Evolutionary conservation across 1,140 invertebrate genomes (phyloP).

Genomic region (Drosophila leontia): DNA sequence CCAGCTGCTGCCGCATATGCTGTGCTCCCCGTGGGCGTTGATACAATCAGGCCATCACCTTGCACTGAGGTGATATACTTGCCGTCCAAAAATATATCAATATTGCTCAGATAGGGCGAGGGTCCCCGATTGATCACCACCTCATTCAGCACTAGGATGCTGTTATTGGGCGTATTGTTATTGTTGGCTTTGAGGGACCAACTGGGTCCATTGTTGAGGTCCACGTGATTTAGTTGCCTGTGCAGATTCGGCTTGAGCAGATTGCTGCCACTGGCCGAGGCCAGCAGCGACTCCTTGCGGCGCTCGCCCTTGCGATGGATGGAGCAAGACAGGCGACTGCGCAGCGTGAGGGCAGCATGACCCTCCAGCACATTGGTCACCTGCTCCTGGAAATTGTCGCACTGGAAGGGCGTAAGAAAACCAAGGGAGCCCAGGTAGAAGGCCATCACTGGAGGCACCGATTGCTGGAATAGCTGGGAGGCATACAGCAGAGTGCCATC

Average conservation of each 20-base stretch:
- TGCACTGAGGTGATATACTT: constrained; percentile 98
- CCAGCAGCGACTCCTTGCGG: constrained; percentile 61
- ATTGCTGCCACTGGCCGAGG: constrained; percentile 27
- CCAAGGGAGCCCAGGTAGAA: constrained; percentile 98
- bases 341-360: constrained; percentile 94
- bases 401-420: constrained; percentile 97
- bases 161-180: constrained; percentile 50
- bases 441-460: constrained; percentile 98
- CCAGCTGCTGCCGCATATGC: constrained; percentile 99
- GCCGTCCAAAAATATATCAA: constrained; percentile 97
- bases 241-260: constrained; percentile 44
- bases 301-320: constrained; percentile 89
- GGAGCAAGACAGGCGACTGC: constrained; percentile 95
- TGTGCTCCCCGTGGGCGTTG: constrained; percentile 98
- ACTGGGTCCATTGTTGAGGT: constrained; percentile 31
- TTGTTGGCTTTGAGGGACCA: constrained; percentile 24
- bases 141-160: constrained; percentile 93
- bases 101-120: constrained; percentile 97
- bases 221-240: constrained; percentile 37
- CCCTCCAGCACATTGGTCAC: constrained; percentile 96
- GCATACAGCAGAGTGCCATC: constrained; percentile 98
- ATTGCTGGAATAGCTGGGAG: constrained; percentile 97
- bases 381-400: constrained; percentile 97
- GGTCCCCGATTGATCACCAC: constrained; percentile 97
- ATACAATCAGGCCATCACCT: constrained; percentile 97